Conservation (phyloP, 2,113 vertebrate genomes). For the Carassius gibelio region DNA sequence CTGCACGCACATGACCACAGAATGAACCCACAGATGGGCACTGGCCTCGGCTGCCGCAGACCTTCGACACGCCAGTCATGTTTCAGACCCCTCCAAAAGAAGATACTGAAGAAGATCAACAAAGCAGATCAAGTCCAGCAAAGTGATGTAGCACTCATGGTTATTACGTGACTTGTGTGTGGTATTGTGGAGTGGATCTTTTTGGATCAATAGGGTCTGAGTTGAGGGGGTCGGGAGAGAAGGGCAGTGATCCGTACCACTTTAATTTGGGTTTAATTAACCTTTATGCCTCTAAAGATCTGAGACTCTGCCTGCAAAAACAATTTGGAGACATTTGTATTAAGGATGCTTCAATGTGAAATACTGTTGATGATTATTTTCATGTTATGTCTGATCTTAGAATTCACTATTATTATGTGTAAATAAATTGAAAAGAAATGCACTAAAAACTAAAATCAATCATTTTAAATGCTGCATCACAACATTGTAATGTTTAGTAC, state of each 20-base stretch:
- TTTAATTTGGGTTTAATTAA: slow-evolving; percentile 56
- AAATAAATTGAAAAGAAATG: not conserved
- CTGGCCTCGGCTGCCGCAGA: not conserved
- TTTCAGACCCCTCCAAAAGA: not conserved
- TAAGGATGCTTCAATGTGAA: not conserved
- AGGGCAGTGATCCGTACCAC: slow-evolving; percentile 36
- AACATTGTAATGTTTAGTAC: not conserved
- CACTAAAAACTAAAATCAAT: not conserved
- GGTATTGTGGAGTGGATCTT: slow-evolving; percentile 23
- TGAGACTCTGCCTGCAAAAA: slow-evolving; percentile 28
- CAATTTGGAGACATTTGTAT: not conserved
- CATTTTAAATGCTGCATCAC: not conserved
- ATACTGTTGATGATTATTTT: not conserved
- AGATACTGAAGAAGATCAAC: slow-evolving; percentile 11
- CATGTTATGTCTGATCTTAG: not conserved
- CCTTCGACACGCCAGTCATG: not conserved
- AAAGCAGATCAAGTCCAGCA: not conserved
- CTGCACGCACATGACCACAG: slow-evolving; percentile 18
- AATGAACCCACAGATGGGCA: slow-evolving; percentile 24
- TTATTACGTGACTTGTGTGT: not conserved
- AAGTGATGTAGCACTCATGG: not conserved
- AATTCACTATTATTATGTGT: not conserved
- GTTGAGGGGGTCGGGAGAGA: not conserved
- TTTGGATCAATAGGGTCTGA: slow-evolving; percentile 33
- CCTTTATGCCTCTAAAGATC: slow-evolving; percentile 45